Evolutionary conservation across 1,140 invertebrate species (phyloP), one percentile per base, ranked within the genome.

Genomic region (Luehdorfia chinensis): DNA sequence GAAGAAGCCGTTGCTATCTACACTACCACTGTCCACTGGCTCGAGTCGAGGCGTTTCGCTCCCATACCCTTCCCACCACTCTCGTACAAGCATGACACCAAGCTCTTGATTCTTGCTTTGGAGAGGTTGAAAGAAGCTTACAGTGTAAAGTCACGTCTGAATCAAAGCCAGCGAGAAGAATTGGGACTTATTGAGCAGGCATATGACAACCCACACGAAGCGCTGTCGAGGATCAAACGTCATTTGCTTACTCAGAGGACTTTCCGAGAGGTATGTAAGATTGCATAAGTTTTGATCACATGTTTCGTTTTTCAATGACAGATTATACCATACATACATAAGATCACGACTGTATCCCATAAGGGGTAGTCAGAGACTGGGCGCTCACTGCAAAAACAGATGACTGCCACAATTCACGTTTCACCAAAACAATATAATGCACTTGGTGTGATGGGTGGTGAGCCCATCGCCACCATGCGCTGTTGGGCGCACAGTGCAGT

Each of bases 1-100:
- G 98, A 99, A 84, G 98, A 99, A 91, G 98, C 98, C 18, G 98
- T 99, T 31, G 98, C 98, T 11, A 99, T 99, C 72, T 99, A 99
- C 75, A 99, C 98, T 1, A 99, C 98, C 0, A 99, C 97, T 2
- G 98, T 99, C 0, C 98, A 99, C 88, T 99, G 98, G 98, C 88
- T 99, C 8, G 98, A 99, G 77, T 98, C 96, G 0, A 89, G 98
- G 33, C 90, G 98, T 55, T 99, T 99, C 88, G 98, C 97, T 0
- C 98, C 98, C 0, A 99, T 99, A 66, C 98, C 98, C 0, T 99
- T 99, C 87, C 98, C 98, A 7, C 98, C 98, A 0, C 89, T 99
- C 0, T 99, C 97, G 0, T 99, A 99, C 87, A 99, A 99, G 83
- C 98, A 99, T 76, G 98, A 99, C 86, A 99, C 98, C 0, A 99